Conservation (phyloP, 2,888 invertebrate species). For the Hypolimnas misippus region DNA sequence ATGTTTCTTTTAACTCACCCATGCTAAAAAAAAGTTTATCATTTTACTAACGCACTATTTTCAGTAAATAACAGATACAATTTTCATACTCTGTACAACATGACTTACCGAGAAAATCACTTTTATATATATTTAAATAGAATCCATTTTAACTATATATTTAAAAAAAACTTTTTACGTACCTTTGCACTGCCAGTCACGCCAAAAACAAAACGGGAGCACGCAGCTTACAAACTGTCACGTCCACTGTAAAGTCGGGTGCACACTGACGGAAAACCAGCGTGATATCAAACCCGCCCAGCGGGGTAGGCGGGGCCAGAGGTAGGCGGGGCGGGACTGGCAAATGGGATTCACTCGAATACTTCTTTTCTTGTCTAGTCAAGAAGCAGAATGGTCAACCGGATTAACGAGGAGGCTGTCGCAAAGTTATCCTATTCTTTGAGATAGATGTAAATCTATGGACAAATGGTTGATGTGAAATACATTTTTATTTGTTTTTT, state of each 20-base stretch:
- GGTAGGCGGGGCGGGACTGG: slow-evolving; percentile 66
- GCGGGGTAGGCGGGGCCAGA: slow-evolving; percentile 64
- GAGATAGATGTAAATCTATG: slow-evolving; percentile 21
- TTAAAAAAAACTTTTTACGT: slow-evolving; percentile 39
- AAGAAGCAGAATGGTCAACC: slow-evolving; percentile 67
- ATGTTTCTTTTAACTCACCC: too few relatives aligned
- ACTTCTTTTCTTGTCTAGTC: slow-evolving; percentile 68
- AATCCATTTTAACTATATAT: too few relatives aligned
- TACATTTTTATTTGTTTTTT: slow-evolving; percentile 13
- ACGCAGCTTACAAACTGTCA: slow-evolving; percentile 34
- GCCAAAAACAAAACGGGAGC: not conserved
- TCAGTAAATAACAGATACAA: too few relatives aligned
- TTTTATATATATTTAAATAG: too few relatives aligned
- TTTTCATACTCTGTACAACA: too few relatives aligned
- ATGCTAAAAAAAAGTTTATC: too few relatives aligned
- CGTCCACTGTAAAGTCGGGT: slow-evolving; percentile 47
- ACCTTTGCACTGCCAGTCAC: slow-evolving; percentile 39
- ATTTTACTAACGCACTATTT: too few relatives aligned
- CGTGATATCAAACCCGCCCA: slow-evolving; percentile 58
- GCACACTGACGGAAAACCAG: slow-evolving; percentile 55
- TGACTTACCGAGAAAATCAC: too few relatives aligned
- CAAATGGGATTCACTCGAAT: slow-evolving; percentile 68
- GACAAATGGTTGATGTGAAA: slow-evolving; percentile 18
- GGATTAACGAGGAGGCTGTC: slow-evolving; percentile 53
- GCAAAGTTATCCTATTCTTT: slow-evolving; percentile 39